These are phyloP conservation scores for Paelopatides confundens DNA, from an alignment of 53 echinoderm and acorn worm species.

Conservation along the genomic window DNA sequence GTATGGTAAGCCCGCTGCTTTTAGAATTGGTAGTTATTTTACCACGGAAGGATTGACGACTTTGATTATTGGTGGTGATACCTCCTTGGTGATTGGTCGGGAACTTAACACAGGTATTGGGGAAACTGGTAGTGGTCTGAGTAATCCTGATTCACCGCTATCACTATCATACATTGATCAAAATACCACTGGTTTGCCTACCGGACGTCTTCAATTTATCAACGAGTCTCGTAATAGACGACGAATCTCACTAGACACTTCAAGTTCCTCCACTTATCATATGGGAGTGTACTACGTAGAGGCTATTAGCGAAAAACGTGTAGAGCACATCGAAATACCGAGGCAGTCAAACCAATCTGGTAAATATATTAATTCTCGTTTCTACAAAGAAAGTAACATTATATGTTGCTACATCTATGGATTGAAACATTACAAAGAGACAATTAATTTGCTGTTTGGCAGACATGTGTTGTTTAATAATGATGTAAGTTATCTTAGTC, in stretches of 20 bases:
- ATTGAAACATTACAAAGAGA: no score
- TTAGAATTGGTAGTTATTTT: background rate
- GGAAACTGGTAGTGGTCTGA: background rate
- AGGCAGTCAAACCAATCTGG: background rate
- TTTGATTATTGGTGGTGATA: background rate
- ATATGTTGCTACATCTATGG: no score
- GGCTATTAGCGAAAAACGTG: background rate
- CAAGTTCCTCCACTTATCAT: background rate
- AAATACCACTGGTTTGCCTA: background rate
- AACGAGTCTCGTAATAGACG: background rate
- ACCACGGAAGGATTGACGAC: background rate
- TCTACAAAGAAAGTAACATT: no score
- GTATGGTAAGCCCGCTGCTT: background rate
- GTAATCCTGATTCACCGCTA: background rate
- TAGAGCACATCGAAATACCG: background rate
- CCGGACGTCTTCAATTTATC: background rate
- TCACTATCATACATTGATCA: background rate
- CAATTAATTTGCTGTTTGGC: no score
- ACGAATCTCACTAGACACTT: background rate
- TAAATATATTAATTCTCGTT: no score
- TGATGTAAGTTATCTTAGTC: no score
- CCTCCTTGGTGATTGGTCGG: background rate
- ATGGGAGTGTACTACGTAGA: background rate
- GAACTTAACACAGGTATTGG: background rate
- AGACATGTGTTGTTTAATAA: no score